Base-by-base conservation (phyloP, 2,113 vertebrate genomes). In the Macaca nemestrina region DNA sequence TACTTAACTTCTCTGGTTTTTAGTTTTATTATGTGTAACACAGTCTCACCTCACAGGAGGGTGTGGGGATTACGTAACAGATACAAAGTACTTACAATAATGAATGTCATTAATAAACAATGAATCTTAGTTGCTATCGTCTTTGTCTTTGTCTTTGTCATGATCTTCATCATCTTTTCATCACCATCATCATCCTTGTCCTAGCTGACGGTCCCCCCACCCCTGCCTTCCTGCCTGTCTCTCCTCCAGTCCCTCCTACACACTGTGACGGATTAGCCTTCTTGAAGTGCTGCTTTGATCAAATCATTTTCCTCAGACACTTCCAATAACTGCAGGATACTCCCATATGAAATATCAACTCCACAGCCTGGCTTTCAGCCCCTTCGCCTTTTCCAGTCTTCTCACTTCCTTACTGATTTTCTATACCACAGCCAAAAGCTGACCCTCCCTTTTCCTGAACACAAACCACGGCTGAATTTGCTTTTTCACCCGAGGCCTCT, bases 381-480 rank as follows among this genome's bases (percentile, higher is more conserved):
- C 16, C 8, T 67, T 20, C 4, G 3, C 3, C 32, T n/a, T 35
- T 25, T 25, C 16, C 43, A 25, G 61, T 6, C 84, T 70, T 32
- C 48, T 30, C 6, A 8, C 16, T 23, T 64, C 40, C 38, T 25
- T 40, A 1, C 43, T 52, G 22, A 68, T 22, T 68, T 45, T n/a
- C 40, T 35, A 14, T 6, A 16, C 40, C 57, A 6, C 59, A 40
- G 67, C 30, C 75, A 22, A 68, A 18, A 0, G 1, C 17, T 11
- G 14, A 23, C 27, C 40, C 4, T 43, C 13, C 3, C 1, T 38
- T 27, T 32, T 6, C 52, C 48, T 5, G 1, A 89, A n/a, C 18
- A 32, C 20, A 11, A 0, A 17, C 23, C 5, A 1, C 0, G 0
- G 5, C n/a, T 23, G 35, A 12, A 3, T 76, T 32, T 27, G 52